Conservation (phyloP, 2,797 vertebrate species). For the Cebuella pygmaea region DNA sequence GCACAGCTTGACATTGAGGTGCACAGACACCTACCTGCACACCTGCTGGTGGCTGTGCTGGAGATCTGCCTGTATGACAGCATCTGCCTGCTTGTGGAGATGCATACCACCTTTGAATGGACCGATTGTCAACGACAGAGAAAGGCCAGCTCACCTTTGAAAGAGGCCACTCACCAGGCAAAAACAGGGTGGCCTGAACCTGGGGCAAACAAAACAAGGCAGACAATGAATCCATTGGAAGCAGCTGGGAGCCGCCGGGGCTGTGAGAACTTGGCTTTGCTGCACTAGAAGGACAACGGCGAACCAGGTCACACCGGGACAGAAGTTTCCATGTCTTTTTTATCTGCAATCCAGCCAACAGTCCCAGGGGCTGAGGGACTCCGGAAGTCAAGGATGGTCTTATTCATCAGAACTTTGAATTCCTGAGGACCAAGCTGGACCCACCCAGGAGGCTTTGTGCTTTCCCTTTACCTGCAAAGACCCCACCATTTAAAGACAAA, state of each 20-base stretch:
- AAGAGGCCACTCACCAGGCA: conserved; percentile 10
- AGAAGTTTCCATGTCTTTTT: neutral
- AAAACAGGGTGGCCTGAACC: neutral
- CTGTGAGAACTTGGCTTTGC: neutral
- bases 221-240: neutral
- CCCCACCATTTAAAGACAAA: neutral
- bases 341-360: conserved; percentile 3
- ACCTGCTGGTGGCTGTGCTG: accelerated
- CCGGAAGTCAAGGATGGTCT: neutral
- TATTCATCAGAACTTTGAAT: neutral
- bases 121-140: neutral
- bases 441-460: neutral
- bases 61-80: neutral
- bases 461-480: neutral
- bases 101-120: neutral
- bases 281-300: neutral
- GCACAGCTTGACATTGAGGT: accelerated
- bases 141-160: conserved; percentile 24
- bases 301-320: conserved; percentile 1
- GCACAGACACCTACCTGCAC: accelerated
- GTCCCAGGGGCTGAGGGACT: accelerated
- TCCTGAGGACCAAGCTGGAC: neutral
- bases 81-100: neutral
- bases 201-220: neutral
- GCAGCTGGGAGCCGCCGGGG: neutral